Evolutionary conservation across 2,797 vertebrate species (phyloP).

Genomic region (Masticophis lateralis): DNA sequence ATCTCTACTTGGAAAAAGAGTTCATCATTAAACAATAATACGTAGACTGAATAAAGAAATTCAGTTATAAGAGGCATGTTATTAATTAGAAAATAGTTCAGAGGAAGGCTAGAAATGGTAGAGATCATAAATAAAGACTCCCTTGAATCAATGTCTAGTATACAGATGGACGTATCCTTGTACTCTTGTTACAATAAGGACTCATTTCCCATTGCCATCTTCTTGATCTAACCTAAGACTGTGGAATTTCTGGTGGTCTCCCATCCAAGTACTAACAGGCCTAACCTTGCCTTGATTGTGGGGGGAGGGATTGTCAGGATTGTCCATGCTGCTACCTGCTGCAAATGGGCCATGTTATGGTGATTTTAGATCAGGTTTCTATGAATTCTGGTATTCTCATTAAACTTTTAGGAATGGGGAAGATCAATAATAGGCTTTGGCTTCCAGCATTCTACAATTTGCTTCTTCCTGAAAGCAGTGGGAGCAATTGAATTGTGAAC

Average conservation of each 20-base stretch:
- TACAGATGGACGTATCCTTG: not conserved
- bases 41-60: not conserved
- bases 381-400: not conserved
- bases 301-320: not conserved
- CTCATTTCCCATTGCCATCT: not conserved
- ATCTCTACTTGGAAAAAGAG: not conserved
- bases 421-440: not conserved
- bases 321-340: not conserved
- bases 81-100: not conserved
- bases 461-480: not conserved
- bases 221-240: not conserved
- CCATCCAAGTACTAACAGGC: not conserved
- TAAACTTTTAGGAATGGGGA: not conserved
- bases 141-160: not conserved
- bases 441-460: not conserved
- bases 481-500: not conserved
- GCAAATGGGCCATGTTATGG: not conserved
- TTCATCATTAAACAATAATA: not conserved
- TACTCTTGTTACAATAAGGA: not conserved
- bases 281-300: not conserved
- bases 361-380: not conserved
- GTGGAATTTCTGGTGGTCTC: not conserved
- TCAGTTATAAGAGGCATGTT: not conserved
- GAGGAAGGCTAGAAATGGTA: not conserved
- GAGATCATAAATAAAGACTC: not conserved